Base-by-base conservation (phyloP, 2,888 invertebrate species). In the Platycheirus albimanus region DNA sequence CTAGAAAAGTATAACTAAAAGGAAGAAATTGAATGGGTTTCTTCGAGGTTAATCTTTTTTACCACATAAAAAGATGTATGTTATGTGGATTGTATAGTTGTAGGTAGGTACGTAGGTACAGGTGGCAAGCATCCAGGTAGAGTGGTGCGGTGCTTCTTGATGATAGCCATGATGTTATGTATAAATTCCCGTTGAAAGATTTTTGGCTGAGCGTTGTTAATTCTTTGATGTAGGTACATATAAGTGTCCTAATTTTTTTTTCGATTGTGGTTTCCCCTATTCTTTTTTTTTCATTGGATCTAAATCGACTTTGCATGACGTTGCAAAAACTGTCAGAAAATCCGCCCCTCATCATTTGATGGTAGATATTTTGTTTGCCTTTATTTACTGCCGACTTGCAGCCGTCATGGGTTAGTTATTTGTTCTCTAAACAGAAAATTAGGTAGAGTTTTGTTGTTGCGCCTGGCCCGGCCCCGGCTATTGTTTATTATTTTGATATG, bases 291-390 rank as follows among this genome's bases (percentile, higher is more conserved):
- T 8, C 30, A 7, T 45, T 58, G 43, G 43, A 38, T 30, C 15
- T 17, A 78, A 83, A 78, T 78, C 69, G 78, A 67, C 83, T 83
- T 74, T 69, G 43, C 49, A 83, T 83, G 83, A 83, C 83, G 78
- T 49, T 78, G 83, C 83, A 74, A 78, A 81, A 77, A 81, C 52
- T 64, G 66, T 51, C 56, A 58, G 56, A 45, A 43, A 28, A 49
- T 70, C 43, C 67, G 78, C 69, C 78, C 71, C 69, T 66, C 71
- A 41, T 69, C 41, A 78, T 63, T 69, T 67, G 61, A 52, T 17
- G 45, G 45, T 43, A n/a, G 43, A 58, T 61, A 72, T 72, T 72
- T 78, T 83, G 69, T 83, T 83, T 83, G 74, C 78, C 74, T 83
- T 83, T 69, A 78, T 83, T 78, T 74, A 72, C 78, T 83, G 83